Percentiles rank a stretch among this genome's conserved stretches.
Evolutionary conservation across 2,797 vertebrate species (phyloP).

Genomic region (Sebastes nivosus): DNA sequence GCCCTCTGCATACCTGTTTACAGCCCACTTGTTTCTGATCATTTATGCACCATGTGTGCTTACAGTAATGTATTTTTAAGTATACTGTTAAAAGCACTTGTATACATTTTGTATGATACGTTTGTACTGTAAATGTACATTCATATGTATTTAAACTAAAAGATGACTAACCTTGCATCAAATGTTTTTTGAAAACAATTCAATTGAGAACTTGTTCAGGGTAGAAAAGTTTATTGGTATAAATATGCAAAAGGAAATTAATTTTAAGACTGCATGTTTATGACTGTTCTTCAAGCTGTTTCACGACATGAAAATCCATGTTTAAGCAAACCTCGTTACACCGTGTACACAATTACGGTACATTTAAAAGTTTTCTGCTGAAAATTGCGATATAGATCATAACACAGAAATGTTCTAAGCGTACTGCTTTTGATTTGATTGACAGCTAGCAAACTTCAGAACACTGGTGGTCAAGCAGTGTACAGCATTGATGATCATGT

Average conservation of each 20-base stretch:
- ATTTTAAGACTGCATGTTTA: constrained; percentile 75
- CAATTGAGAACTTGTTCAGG: constrained; percentile 3
- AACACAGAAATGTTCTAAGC: constrained; percentile 74
- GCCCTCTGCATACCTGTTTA: not conserved
- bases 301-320: constrained; percentile 63
- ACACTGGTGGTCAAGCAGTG: constrained; percentile 65
- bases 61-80: not conserved
- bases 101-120: not conserved
- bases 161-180: not conserved
- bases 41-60: not conserved
- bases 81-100: not conserved
- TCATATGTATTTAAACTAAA: not conserved
- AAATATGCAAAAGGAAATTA: constrained; percentile 79
- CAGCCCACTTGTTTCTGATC: not conserved
- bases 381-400: constrained; percentile 59
- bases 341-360: constrained; percentile 63
- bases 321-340: constrained; percentile 71
- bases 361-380: constrained; percentile 59
- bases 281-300: constrained; percentile 63
- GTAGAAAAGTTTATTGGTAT: constrained; percentile 84
- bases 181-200: not conserved
- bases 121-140: not conserved
- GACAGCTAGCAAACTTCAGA: constrained; percentile 79
- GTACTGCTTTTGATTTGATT: constrained; percentile 81
- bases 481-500: constrained; percentile 66